Conservation (phyloP, 2,113 vertebrate genomes). For the Macheiramphus alcinus region DNA sequence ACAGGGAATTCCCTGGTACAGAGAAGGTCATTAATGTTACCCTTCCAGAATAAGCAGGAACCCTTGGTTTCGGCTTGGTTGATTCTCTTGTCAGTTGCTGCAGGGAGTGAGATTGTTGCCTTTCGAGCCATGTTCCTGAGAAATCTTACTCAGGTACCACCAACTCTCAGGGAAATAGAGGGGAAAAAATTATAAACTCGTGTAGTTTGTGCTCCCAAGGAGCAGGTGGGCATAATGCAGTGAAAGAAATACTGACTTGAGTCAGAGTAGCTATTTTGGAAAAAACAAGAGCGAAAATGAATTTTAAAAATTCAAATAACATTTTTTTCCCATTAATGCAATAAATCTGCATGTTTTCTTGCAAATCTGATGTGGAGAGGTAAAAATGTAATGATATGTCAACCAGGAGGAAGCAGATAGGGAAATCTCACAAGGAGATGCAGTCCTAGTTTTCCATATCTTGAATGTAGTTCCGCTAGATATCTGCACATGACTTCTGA, state of each 20-base stretch:
- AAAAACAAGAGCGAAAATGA: background rate
- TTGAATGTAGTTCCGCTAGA: background rate
- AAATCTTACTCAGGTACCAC: background rate
- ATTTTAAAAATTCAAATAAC: background rate
- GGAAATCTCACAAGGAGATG: background rate
- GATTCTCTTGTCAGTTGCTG: background rate
- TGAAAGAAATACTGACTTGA: background rate
- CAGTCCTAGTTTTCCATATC: background rate
- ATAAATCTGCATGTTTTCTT: background rate
- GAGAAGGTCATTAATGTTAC: background rate
- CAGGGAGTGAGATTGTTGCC: background rate
- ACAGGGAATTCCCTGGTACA: background rate
- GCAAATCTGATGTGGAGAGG: background rate
- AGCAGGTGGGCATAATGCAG: background rate
- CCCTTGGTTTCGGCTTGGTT: background rate
- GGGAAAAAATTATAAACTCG: background rate
- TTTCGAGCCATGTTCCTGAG: background rate
- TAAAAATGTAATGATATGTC: background rate
- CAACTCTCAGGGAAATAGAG: background rate
- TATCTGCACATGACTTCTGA: background rate
- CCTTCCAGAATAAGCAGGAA: background rate
- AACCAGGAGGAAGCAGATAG: background rate
- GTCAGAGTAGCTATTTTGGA: background rate
- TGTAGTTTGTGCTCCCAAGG: background rate
- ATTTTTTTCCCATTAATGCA: background rate